Evolutionary conservation across 2,888 invertebrate genomes (phyloP).

Genomic region (Melipona beecheii): DNA sequence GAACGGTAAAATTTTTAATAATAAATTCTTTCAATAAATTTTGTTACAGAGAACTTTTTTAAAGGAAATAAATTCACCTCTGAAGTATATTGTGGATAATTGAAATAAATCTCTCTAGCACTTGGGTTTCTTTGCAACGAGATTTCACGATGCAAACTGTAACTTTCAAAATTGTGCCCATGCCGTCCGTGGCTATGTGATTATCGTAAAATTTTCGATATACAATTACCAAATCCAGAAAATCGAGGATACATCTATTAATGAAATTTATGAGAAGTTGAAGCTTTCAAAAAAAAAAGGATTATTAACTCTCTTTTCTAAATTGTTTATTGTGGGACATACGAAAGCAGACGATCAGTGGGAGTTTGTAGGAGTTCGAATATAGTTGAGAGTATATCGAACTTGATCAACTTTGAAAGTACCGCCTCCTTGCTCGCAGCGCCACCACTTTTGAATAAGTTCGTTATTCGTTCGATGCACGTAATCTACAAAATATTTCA

Average conservation of each 20-base stretch:
- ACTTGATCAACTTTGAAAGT: slow-evolving; percentile 54
- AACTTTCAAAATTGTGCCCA: slow-evolving; percentile 61
- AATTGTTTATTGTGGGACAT: not conserved
- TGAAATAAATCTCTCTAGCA: slow-evolving; percentile 41
- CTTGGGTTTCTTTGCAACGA: slow-evolving; percentile 14
- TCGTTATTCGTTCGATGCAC: slow-evolving; percentile 33
- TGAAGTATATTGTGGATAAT: slow-evolving; percentile 41
- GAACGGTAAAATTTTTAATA: not conserved
- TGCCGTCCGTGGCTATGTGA: slow-evolving; percentile 51
- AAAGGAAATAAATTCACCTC: slow-evolving; percentile 38
- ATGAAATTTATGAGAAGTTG: not conserved
- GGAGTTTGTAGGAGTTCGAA: slow-evolving; percentile 55
- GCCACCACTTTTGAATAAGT: slow-evolving; percentile 20
- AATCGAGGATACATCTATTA: slow-evolving; percentile 53
- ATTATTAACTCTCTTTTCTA: not conserved
- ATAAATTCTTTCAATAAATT: not conserved
- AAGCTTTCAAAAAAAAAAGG: no score
- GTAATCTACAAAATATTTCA: slow-evolving; percentile 24
- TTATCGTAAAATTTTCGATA: slow-evolving; percentile 63
- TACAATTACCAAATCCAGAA: slow-evolving; percentile 46
- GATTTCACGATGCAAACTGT: slow-evolving; percentile 53
- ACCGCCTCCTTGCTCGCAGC: slow-evolving; percentile 7
- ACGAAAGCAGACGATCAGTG: slow-evolving; percentile 39
- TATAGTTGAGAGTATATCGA: slow-evolving; percentile 55
- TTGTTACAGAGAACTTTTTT: not conserved